Evolutionary conservation across 2,888 invertebrate genomes (phyloP), one percentile per base, ranked within the genome.

Genomic region (Pachliopta kotzebuea): DNA sequence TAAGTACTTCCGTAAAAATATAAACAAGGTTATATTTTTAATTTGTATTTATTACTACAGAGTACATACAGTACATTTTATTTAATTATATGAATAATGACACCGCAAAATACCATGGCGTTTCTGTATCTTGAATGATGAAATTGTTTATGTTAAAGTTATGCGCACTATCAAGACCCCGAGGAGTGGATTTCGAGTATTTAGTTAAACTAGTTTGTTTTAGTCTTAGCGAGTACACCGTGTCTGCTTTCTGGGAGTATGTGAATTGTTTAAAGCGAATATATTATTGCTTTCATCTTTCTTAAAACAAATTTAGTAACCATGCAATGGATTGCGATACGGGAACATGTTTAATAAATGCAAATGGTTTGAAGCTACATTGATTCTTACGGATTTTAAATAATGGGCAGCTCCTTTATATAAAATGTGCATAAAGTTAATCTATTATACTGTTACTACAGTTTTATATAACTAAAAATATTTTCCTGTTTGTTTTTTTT

Each of bases 221-320:
- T 59, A 50, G 31, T 52, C 20, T 52, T 52, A 8, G 50, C 50
- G 26, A 42, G 37, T 24, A 37, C 37, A 24, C 37, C 37, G 37
- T 60, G 53, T 52, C 53, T n/a, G 29, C 20, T n/a, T 21, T 24
- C 17, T 24, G 18, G 18, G 21, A 53, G 53, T 37, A 37, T 60
- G 60, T 42, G 37, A 60, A 53, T 53, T 60, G n/a, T 60, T 60
- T 23, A 53, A 53, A 54, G 42, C 52, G 53, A 53, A 60, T 60
- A 60, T 20, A 23, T 53, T 23, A 29, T 14, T 31, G 52, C 1
- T 18, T 17, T 31, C 24, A 31, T 14, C 24, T 14, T 26, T 23
- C 14, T 4, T 52, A 23, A 49, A 21, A 52, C 14, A 4, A 18
- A 45, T 45, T 45, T n/a, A 45, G 11, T 45, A 18, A n/a, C 45